Evolutionary conservation across 92 coral and sea anemone genomes (phyloP).

Genomic region (Heliopora coerulea): DNA sequence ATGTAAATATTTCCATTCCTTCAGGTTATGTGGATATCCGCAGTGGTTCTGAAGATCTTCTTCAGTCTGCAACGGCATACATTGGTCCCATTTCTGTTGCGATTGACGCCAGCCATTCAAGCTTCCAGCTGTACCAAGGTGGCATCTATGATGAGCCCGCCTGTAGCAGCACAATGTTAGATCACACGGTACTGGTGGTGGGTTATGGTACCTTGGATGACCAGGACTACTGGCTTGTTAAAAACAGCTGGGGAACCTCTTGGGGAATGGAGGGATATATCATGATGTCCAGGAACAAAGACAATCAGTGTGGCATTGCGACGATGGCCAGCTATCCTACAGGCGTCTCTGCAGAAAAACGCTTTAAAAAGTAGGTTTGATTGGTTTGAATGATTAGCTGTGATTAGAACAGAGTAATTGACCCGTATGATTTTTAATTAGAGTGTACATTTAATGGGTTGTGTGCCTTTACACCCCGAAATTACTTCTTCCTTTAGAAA

Average conservation of each 20-base stretch:
- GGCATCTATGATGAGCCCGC: constrained; percentile 77
- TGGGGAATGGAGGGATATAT: constrained; percentile 47
- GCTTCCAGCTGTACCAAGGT: constrained; percentile 71
- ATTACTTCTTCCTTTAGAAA: too few relatives aligned
- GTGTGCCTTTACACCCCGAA: too few relatives aligned
- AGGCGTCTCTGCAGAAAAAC: constrained; percentile 8
- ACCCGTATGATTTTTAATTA: too few relatives aligned
- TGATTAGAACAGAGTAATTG: too few relatives aligned
- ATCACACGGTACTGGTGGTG: constrained; percentile 12
- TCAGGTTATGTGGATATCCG: constrained; percentile 68
- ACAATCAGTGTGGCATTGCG: constrained; percentile 44
- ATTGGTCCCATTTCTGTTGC: constrained; percentile 89
- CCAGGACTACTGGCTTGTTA: constrained; percentile 44
- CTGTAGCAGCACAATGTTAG: constrained; percentile 42
- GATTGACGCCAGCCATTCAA: constrained; percentile 75
- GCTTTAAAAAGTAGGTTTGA: too few relatives aligned
- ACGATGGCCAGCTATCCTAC: constrained; percentile 25
- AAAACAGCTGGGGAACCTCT: constrained; percentile 22
- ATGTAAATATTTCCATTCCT: not conserved
- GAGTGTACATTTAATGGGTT: too few relatives aligned
- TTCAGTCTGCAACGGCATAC: constrained; percentile 65
- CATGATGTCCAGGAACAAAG: constrained; percentile 42
- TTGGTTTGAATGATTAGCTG: too few relatives aligned
- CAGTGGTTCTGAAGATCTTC: constrained; percentile 58
- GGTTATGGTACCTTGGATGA: constrained; percentile 43